These are phyloP conservation scores for Metaphire vulgaris DNA, from an alignment of 1,140 invertebrate species.

Conservation along the genomic window DNA sequence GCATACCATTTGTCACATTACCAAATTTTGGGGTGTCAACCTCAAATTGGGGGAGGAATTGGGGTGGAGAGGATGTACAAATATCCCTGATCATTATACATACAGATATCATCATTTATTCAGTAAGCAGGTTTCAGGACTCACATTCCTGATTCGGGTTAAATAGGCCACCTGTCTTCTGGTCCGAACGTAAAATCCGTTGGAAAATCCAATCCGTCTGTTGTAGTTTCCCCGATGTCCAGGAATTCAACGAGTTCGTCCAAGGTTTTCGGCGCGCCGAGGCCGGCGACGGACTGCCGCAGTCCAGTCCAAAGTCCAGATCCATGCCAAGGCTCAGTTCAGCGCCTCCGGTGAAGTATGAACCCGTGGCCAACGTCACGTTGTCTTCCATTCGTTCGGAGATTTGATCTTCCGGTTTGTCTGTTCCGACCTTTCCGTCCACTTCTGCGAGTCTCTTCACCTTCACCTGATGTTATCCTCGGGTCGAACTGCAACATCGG, in stretches of 20 bases:
- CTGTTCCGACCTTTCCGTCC: not conserved
- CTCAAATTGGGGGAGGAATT: no score
- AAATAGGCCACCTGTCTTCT: not conserved
- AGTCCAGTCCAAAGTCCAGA: not conserved
- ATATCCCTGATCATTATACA: no score
- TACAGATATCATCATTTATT: no score
- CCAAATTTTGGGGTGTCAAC: no score
- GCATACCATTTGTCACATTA: no score
- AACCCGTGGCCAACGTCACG: no score
- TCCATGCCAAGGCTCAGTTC: not conserved
- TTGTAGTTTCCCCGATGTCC: not conserved
- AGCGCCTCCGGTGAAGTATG: no score
- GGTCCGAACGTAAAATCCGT: not conserved
- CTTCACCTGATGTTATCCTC: not conserved
- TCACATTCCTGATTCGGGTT: not conserved
- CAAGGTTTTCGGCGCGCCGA: not conserved
- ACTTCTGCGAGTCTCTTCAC: not conserved
- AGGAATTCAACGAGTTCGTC: not conserved
- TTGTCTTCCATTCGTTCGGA: no score
- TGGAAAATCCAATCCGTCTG: not conserved
- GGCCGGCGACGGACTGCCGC: no score
- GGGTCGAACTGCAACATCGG: not conserved
- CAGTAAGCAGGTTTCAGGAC: no score
- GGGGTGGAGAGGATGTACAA: no score
- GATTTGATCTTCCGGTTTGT: no score